Conservation (phyloP, 2,797 vertebrate genomes). For the Cyclopterus lumpus region DNA sequence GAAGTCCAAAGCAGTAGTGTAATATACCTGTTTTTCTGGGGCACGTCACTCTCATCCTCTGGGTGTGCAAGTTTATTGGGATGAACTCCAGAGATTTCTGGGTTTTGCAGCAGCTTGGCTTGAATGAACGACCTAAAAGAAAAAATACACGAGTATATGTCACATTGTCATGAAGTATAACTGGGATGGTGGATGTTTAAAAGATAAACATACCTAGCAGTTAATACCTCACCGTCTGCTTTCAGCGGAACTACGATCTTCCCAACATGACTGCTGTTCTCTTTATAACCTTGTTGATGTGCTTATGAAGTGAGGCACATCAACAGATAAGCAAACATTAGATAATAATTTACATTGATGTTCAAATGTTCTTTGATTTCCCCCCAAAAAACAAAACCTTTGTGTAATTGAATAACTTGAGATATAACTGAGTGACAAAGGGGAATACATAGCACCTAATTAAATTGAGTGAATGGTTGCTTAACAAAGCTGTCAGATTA, state of each 20-base stretch:
- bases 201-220: not conserved
- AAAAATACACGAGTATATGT: conserved; percentile 31
- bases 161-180: conserved; percentile 13
- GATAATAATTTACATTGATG: conserved; percentile 26
- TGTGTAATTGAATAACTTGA: conserved; percentile 15
- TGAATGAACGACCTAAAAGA: conserved; percentile 91
- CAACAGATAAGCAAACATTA: conserved; percentile 32
- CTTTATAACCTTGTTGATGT: conserved; percentile 25
- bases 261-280: conserved; percentile 17
- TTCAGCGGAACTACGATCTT: not conserved
- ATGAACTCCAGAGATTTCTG: conserved; percentile 97
- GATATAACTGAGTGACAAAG: conserved; percentile 26
- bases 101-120: conserved; percentile 97
- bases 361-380: conserved; percentile 45
- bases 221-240: not conserved
- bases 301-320: conserved; percentile 9
- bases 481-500: conserved; percentile 1
- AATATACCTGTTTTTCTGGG: conserved; percentile 92
- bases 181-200: conserved; percentile 13
- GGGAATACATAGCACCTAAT: conserved; percentile 28
- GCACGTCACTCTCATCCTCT: conserved; percentile 95
- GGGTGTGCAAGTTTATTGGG: conserved; percentile 96
- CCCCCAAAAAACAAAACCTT: conserved; percentile 21
- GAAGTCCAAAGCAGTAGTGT: not conserved
- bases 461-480: conserved; percentile 3